Evolutionary conservation across 2,888 invertebrate species (phyloP), one percentile per base, ranked within the genome.

Genomic region (Nomada goodeniana): DNA sequence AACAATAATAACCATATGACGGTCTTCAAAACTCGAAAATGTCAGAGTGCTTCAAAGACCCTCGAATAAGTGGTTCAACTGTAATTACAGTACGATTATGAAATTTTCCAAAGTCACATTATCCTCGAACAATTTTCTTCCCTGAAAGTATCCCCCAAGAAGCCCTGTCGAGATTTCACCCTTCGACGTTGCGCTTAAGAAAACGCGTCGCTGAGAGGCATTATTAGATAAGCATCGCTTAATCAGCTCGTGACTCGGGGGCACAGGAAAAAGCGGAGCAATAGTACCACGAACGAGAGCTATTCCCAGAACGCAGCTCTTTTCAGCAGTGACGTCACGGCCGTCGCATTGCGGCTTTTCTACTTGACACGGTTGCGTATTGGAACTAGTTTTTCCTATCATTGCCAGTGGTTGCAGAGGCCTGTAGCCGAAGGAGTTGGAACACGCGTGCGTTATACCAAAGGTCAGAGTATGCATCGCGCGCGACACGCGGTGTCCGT

Each of bases 331-430:
- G 83, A 84, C 83, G 83, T 84, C 83, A 72, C 67, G 47, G 23
- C 20, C 76, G 83, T 82, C 83, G 83, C 83, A 84, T 73, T 84
- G 83, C 83, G 75, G 83, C 72, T 82, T 84, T 82, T 59, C 83
- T 76, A 76, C 83, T 84, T 83, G 83, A 84, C 83, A 84, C 79
- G 79, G 64, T 83, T 84, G 83, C 83, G 83, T 83, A 79, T 84
- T 55, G 69, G 70, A 65, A 76, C 79, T 75, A 63, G 71, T 82
- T 83, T 79, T 83, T 78, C 13, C 72, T 72, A 64, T 68, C 50
- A 55, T 18, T 60, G 59, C 59, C 44, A 47, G 7, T 2, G n/a
- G 44, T 57, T 20, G 7, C 0, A 4, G 26, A 55, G 36, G 20
- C n/a, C 57, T 20, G 29, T 26, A 23, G 13, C 18, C 61, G 23